phyloP scores from a whole-genome alignment of 1,140 invertebrate genomes.

The Lethrus apterus region DNA sequence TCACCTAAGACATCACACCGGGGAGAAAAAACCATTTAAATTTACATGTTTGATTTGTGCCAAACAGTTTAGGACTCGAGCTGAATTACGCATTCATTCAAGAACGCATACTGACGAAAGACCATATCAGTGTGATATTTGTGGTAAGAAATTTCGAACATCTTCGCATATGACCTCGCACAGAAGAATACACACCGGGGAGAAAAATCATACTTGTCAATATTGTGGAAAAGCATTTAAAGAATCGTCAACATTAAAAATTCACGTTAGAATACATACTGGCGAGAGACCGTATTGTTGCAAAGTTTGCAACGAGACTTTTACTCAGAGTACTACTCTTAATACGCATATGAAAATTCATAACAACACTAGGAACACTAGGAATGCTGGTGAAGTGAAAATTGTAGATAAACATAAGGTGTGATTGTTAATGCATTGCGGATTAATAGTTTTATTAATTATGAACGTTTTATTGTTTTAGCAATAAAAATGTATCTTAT shows the following conservation, averaged over 20 bases:
- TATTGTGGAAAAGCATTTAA: conserved; percentile 18
- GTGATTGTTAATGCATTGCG: too few relatives aligned
- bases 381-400: too few relatives aligned
- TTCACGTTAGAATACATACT: conserved; percentile 17
- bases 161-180: conserved; percentile 21
- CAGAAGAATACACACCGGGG: conserved; percentile 19
- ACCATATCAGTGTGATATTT: conserved; percentile 21
- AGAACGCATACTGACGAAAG: conserved; percentile 18
- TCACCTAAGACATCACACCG: conserved; percentile 50
- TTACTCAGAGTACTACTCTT: conserved; percentile 19
- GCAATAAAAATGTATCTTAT: too few relatives aligned
- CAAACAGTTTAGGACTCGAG: conserved; percentile 14
- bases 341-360: conserved; percentile 22
- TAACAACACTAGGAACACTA: too few relatives aligned
- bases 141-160: conserved; percentile 16
- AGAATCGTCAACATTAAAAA: conserved; percentile 17
- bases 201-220: conserved; percentile 17
- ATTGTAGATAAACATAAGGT: too few relatives aligned
- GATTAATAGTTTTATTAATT: too few relatives aligned
- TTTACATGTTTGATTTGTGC: conserved; percentile 16
- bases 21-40: conserved; percentile 41
- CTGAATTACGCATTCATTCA: conserved; percentile 16
- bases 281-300: conserved; percentile 18
- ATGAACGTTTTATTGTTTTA: too few relatives aligned
- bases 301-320: conserved; percentile 15